Evolutionary conservation across 2,113 vertebrate species (phyloP).

Genomic region (Oncorhynchus masou): DNA sequence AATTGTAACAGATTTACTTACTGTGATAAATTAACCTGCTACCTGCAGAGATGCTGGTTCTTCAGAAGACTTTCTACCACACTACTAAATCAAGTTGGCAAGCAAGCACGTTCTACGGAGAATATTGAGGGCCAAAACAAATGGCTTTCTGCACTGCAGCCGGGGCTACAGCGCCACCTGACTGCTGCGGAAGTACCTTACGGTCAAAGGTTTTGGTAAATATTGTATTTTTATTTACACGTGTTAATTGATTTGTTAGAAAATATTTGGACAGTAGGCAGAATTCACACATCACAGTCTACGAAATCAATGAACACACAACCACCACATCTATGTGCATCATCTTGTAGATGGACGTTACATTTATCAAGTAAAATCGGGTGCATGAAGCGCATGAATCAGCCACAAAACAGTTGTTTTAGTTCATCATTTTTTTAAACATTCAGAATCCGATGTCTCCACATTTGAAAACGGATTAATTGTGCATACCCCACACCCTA

Average conservation of each 20-base stretch:
- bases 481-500: no score
- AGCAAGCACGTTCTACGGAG: conserved; percentile 59
- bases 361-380: no score
- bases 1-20: neutral
- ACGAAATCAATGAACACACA: no score
- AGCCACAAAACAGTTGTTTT: no score
- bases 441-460: no score
- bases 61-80: neutral
- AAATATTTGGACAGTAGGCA: neutral
- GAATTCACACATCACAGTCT: no score
- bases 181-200: neutral
- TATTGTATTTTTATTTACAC: neutral
- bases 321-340: no score
- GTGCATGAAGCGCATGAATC: no score
- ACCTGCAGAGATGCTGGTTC: neutral
- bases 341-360: no score
- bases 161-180: neutral
- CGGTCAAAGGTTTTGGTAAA: neutral
- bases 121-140: conserved; percentile 31
- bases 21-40: neutral
- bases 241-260: neutral
- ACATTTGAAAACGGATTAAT: no score
- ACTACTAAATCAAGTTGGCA: conserved; percentile 49
- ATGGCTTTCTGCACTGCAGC: neutral
- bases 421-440: no score